phyloP scores from a whole-genome alignment of 2,113 vertebrate genomes.

The Chlorodrepanis virens region DNA sequence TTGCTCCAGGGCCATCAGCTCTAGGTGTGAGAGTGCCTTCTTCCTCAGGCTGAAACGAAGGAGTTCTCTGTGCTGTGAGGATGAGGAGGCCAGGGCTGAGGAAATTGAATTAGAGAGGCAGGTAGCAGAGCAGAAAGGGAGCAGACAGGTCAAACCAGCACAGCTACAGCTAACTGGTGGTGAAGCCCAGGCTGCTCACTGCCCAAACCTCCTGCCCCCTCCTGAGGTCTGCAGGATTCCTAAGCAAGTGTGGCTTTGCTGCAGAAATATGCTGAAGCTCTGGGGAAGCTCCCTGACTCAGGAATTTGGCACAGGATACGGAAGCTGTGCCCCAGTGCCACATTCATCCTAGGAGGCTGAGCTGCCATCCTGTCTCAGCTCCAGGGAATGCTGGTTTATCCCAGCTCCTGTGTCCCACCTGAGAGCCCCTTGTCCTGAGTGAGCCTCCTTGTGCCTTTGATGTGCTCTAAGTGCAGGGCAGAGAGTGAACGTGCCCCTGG shows the following conservation, averaged over 20 bases:
- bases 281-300: neutral
- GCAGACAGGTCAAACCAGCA: neutral
- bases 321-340: neutral
- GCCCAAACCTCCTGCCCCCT: neutral
- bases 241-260: neutral
- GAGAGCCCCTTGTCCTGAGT: neutral
- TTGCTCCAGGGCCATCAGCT: neutral
- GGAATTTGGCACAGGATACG: neutral
- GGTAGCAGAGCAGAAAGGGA: neutral
- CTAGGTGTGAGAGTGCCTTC: neutral
- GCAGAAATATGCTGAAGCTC: neutral
- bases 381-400: neutral
- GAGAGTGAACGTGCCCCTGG: neutral
- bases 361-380: neutral
- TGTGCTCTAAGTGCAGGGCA: neutral
- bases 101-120: neutral
- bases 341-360: fast-evolving
- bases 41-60: neutral
- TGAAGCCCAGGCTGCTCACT: neutral
- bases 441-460: neutral
- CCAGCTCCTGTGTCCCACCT: neutral
- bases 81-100: neutral
- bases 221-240: neutral
- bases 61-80: neutral
- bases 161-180: fast-evolving